phyloP scores from a whole-genome alignment of 2,113 vertebrate species.

The Cryptoleucopteryx plumbea region DNA sequence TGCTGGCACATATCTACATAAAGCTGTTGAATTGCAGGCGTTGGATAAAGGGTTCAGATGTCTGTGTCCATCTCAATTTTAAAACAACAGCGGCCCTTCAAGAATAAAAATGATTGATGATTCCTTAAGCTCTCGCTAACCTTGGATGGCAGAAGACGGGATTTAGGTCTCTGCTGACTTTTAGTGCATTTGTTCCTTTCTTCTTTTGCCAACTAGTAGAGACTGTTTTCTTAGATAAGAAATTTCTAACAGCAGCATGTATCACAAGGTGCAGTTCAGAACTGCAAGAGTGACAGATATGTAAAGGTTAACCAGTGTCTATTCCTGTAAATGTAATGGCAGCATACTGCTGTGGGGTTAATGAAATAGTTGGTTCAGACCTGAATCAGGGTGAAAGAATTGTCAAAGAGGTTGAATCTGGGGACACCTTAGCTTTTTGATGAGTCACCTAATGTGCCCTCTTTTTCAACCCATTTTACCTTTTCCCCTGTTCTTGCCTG shows the following conservation, averaged over 20 bases:
- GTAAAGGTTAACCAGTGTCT: not conserved
- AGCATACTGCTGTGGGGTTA: not conserved
- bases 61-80: not conserved
- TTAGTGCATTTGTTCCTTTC: not conserved
- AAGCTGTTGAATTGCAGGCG: not conserved
- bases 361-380: not conserved
- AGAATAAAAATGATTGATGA: not conserved
- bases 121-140: not conserved
- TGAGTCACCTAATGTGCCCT: not conserved
- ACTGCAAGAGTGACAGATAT: not conserved
- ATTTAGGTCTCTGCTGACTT: not conserved
- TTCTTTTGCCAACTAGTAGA: not conserved
- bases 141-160: not conserved
- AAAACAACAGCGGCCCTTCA: not conserved
- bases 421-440: not conserved
- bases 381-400: not conserved
- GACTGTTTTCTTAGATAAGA: not conserved
- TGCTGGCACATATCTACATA: not conserved
- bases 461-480: not conserved
- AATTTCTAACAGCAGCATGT: not conserved
- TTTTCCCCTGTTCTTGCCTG: not conserved
- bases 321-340: not conserved
- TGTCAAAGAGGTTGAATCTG: not conserved
- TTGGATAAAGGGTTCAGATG: not conserved
- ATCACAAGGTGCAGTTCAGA: rapidly evolving